phyloP scores from a whole-genome alignment of 2,888 invertebrate genomes.

The Eucera pruinosa region DNA sequence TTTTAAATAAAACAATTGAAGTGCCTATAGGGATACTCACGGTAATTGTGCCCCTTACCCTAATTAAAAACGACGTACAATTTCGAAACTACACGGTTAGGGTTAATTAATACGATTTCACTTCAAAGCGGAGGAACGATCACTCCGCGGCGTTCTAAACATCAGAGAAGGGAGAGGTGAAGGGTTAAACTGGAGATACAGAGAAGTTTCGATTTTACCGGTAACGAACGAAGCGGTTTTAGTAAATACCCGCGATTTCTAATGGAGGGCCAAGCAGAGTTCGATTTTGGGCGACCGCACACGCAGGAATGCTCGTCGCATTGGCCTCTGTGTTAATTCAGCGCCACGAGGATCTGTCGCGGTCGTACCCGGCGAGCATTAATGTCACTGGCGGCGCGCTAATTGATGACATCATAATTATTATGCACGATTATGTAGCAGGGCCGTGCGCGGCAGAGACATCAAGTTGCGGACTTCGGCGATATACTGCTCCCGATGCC shows the following conservation, averaged over 20 bases:
- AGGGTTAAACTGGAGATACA: neutral
- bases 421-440: conserved; percentile 81
- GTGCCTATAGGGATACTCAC: too few relatives aligned
- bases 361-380: conserved; percentile 73
- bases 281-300: conserved; percentile 58
- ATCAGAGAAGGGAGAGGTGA: too few relatives aligned
- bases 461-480: conserved; percentile 75
- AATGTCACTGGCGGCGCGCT: conserved; percentile 78
- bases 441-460: conserved; percentile 65
- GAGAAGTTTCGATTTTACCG: conserved; percentile 38
- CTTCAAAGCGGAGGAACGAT: too few relatives aligned
- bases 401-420: conserved; percentile 83
- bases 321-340: conserved; percentile 49
- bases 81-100: too few relatives aligned
- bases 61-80: too few relatives aligned
- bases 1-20: too few relatives aligned
- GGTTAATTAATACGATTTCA: neutral
- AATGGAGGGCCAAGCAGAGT: conserved; percentile 31
- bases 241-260: conserved; percentile 54
- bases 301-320: conserved; percentile 48
- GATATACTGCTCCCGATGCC: conserved; percentile 70
- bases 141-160: too few relatives aligned
- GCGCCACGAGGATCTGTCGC: conserved; percentile 64
- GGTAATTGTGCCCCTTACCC: too few relatives aligned
- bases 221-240: conserved; percentile 53